Conservation (phyloP, 2,888 invertebrate genomes). For the Microplitis deprimator region DNA sequence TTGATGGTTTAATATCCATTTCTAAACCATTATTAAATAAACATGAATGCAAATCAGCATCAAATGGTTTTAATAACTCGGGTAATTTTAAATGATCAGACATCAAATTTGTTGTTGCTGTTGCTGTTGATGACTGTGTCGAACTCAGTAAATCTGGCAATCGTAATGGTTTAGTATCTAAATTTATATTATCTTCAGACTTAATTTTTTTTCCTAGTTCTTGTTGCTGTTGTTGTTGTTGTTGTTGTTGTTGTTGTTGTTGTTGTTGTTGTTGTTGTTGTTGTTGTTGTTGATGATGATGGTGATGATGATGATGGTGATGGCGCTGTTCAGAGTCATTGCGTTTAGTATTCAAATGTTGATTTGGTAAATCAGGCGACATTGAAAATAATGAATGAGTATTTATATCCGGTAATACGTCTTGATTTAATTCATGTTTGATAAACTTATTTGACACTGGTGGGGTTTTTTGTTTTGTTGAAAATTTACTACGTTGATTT, state of each 20-base stretch:
- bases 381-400: not conserved
- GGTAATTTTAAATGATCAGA: slow-evolving; percentile 58
- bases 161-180: not conserved
- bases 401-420: not conserved
- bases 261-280: not conserved
- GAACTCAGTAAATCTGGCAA: too few species aligned
- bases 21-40: not conserved
- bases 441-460: slow-evolving; percentile 59
- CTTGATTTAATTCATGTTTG: slow-evolving; percentile 52
- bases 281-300: not conserved
- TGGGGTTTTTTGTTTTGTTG: slow-evolving; percentile 74
- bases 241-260: not conserved
- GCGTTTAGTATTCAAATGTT: not conserved
- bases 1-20: slow-evolving; percentile 24
- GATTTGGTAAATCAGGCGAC: slow-evolving; percentile 8
- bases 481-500: slow-evolving; percentile 68
- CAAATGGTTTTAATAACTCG: slow-evolving; percentile 49
- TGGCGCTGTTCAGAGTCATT: not conserved
- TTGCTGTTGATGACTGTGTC: slow-evolving; percentile 51
- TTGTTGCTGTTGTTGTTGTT: not conserved
- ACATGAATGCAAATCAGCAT: slow-evolving; percentile 47
- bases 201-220: slow-evolving; percentile 38
- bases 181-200: slow-evolving; percentile 44
- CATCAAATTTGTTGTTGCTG: slow-evolving; percentile 44
- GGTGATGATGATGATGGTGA: slow-evolving; percentile 28